Percentiles rank a stretch among this genome's conserved stretches.
Evolutionary conservation across 2,113 vertebrate species (phyloP).

Genomic region (Pogonocichla stellata): DNA sequence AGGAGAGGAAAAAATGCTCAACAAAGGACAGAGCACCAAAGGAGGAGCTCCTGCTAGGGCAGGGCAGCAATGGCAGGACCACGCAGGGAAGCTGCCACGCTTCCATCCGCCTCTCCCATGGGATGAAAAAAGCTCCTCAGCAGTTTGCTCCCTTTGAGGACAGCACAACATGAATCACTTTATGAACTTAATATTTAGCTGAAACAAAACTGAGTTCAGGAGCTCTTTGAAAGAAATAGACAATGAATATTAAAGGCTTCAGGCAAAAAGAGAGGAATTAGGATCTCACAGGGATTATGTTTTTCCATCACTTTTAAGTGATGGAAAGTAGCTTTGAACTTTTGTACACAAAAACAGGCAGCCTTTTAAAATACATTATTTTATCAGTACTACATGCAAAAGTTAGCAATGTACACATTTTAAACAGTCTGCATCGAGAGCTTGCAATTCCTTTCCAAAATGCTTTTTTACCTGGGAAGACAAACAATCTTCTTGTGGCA

Average conservation of each 20-base stretch:
- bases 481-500: neutral
- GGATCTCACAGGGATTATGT: neutral
- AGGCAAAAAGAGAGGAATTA: neutral
- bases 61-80: neutral
- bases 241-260: neutral
- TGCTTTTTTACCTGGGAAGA: neutral
- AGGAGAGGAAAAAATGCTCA: neutral
- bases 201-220: neutral
- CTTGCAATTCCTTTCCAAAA: neutral
- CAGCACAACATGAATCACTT: neutral
- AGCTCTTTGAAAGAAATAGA: neutral
- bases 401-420: neutral
- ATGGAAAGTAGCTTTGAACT: neutral
- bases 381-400: neutral
- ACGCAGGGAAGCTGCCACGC: rapidly evolving
- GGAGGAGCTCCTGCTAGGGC: neutral
- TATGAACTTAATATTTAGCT: neutral
- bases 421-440: neutral
- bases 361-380: neutral
- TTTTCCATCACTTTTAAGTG: neutral
- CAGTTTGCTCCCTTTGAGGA: neutral
- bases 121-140: neutral
- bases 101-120: neutral
- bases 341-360: neutral
- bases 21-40: neutral